A percentile compares a stretch with the other conserved stretches of the same genome.
phyloP scores from a whole-genome alignment of 2,888 invertebrate species.

The Troglohyphantes excavatus region DNA sequence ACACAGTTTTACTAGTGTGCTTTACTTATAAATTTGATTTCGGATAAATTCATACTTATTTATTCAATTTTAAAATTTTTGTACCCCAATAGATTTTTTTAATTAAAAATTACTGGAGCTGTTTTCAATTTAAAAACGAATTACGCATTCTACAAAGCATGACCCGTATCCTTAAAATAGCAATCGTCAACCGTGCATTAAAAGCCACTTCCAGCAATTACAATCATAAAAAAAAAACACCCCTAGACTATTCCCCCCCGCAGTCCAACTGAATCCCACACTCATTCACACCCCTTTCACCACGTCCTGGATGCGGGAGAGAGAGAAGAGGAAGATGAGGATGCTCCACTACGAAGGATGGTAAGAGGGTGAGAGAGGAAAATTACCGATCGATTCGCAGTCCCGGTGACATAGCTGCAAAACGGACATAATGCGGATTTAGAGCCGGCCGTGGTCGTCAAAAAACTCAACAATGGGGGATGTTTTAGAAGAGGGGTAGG shows the following conservation, averaged over 20 bases:
- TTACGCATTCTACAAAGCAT: too few relatives aligned
- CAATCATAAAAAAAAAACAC: not conserved
- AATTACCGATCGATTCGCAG: slow-evolving; percentile 53
- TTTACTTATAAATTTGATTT: too few relatives aligned
- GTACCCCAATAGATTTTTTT: too few relatives aligned
- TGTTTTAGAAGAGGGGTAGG: not conserved
- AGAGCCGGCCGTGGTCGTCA: not conserved
- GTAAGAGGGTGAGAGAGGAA: slow-evolving; percentile 12
- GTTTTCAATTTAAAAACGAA: too few relatives aligned
- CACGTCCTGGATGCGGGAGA: not conserved
- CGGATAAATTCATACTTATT: too few relatives aligned
- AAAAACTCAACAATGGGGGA: not conserved
- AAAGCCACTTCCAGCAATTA: not conserved
- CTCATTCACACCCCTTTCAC: slow-evolving; percentile 40
- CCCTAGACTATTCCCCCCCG: not conserved
- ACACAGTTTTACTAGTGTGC: too few relatives aligned
- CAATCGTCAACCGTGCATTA: too few relatives aligned
- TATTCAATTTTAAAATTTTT: too few relatives aligned
- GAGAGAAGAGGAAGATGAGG: slow-evolving; percentile 30
- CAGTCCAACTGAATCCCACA: not conserved
- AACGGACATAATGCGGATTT: slow-evolving; percentile 58
- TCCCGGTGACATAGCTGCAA: slow-evolving; percentile 57
- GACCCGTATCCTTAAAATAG: too few relatives aligned
- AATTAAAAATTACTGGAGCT: too few relatives aligned
- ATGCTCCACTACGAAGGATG: slow-evolving; percentile 30